Base-by-base conservation (phyloP, 1,140 invertebrate genomes). In the Drosophila asahinai region DNA sequence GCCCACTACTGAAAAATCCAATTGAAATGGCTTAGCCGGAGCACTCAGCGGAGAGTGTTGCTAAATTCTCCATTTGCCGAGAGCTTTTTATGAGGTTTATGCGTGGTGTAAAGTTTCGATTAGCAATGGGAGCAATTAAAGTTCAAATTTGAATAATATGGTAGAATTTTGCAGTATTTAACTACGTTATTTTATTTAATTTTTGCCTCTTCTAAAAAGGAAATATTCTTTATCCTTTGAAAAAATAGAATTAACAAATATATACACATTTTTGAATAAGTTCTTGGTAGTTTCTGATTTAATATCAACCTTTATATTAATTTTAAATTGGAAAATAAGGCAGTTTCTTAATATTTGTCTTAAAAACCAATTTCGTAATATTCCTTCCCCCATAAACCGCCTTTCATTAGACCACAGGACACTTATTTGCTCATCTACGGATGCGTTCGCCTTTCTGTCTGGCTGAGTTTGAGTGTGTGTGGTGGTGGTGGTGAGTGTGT, bases 1-100 rank as follows among this genome's bases (percentile, higher is more conserved):
- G 68, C 71, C 68, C 68, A 74, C 71, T 74, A 74, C 68, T 74
- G 22, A 48, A 74, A 73, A 73, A 61, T 52, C 71, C 71, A 74
- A 74, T 74, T 73, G 68, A 74, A 73, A 73, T 73, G 68, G 71
- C 71, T 74, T 27, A 73, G 71, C 27, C 30, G 14, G 7, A 40
- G 47, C 68, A 73, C 68, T 74, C 30, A 48, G 19, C 66, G 40
- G 19, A 30, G 22, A 62, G 38, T 45, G 70, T 61, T 47, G 54
- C 66, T 43, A 51, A 61, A 42, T 22, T 43, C 11, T 12, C 22
- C 60, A 22, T 55, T 67, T 49, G 49, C 8, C 1, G 19, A 40
- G 14, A n/a, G 42, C n/a, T 19, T 67, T 43, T n/a, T 71, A 8
- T 11, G 8, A 36, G 19, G 70, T 51, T 60, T 73, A 60, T 51